These are phyloP conservation scores for Delichon dasypus DNA, from an alignment of 2,797 vertebrate genomes.

Conservation along the genomic window DNA sequence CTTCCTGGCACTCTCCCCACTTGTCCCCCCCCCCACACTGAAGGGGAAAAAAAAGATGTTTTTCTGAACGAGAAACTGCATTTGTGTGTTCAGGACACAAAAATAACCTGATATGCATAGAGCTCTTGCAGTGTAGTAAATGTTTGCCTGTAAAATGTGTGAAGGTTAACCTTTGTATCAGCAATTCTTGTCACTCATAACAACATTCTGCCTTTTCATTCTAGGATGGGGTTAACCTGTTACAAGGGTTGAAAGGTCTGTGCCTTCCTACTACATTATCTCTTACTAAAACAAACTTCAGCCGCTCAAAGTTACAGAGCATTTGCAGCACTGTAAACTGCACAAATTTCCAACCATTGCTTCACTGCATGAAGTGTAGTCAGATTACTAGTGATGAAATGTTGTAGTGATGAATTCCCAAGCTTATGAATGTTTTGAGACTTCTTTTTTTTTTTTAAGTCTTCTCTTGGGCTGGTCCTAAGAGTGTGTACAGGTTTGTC, in stretches of 20 bases:
- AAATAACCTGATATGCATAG: background rate
- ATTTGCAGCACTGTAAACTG: constrained; percentile 54
- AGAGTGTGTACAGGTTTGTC: constrained; percentile 77
- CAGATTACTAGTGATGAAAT: constrained; percentile 53
- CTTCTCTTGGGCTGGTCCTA: constrained; percentile 91
- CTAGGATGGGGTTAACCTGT: constrained; percentile 19
- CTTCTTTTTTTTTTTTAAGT: constrained; percentile 74
- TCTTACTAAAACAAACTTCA: constrained; percentile 41
- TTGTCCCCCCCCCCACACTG: background rate
- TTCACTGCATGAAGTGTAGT: constrained; percentile 66
- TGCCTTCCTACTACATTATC: constrained; percentile 70
- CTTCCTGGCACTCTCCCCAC: background rate
- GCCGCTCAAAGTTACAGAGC: constrained; percentile 52
- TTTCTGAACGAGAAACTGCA: background rate
- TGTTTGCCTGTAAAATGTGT: constrained; percentile 30
- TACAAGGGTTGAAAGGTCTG: constrained; percentile 55
- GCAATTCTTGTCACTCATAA: constrained; percentile 27
- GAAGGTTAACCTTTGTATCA: constrained; percentile 33
- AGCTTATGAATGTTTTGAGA: constrained; percentile 71
- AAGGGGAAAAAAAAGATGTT: background rate
- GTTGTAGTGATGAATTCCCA: constrained; percentile 62
- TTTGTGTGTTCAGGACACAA: constrained; percentile 27
- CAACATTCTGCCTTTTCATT: constrained; percentile 49
- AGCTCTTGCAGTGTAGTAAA: constrained; percentile 18
- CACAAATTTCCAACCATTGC: constrained; percentile 40